Conservation (phyloP, 2,888 invertebrate genomes). For the Clusia tigrina region DNA sequence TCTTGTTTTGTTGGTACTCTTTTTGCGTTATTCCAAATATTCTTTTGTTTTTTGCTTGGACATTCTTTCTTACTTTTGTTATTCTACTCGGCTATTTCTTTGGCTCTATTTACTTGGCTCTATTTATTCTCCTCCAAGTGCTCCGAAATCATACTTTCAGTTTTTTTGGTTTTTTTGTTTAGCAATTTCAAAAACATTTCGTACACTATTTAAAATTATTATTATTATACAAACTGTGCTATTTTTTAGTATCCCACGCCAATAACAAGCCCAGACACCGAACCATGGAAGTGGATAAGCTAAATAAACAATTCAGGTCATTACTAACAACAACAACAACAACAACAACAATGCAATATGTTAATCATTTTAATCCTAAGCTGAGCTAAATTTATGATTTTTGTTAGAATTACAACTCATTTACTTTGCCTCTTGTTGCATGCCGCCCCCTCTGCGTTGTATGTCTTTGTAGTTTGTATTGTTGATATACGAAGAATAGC, state of each 20-base stretch:
- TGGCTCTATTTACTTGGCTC: constrained; percentile 37
- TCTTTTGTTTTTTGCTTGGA: background rate
- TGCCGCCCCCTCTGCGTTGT: no score
- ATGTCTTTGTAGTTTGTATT: no score
- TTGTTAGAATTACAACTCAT: no score
- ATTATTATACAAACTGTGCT: constrained; percentile 32
- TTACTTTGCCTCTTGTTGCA: no score
- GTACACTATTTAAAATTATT: constrained; percentile 12
- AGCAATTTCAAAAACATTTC: background rate
- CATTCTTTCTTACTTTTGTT: background rate
- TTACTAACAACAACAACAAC: constrained; percentile 66
- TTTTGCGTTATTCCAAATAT: no score
- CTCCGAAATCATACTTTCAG: no score
- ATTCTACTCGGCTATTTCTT: background rate
- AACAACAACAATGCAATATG: constrained; percentile 11
- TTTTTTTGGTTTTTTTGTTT: constrained; percentile 7
- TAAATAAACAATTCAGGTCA: constrained; percentile 46
- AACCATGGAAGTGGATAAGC: constrained; percentile 87
- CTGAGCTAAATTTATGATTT: no score
- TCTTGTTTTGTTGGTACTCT: no score
- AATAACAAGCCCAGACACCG: constrained; percentile 86
- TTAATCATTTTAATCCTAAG: no score
- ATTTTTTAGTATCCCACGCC: constrained; percentile 82
- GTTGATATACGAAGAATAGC: no score
- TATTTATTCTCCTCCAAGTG: no score